These are phyloP conservation scores for Xiphophorus maculatus DNA, from an alignment of 2,113 vertebrate genomes.

Conservation along the genomic window DNA sequence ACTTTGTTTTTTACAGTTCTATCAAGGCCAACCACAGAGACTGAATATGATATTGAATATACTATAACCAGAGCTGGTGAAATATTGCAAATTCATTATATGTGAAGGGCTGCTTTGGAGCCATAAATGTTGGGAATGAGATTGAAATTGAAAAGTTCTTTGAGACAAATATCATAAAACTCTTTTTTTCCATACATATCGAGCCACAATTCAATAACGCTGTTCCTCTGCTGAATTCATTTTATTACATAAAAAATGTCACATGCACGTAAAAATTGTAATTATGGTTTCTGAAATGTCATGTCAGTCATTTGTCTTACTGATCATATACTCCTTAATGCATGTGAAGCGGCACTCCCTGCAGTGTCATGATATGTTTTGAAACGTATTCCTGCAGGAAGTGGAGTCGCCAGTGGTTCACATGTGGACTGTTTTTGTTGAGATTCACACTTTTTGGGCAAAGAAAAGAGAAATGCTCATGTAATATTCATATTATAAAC, in stretches of 20 bases:
- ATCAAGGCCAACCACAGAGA: constrained; percentile 59
- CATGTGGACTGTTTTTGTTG: background rate
- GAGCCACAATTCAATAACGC: constrained; percentile 55
- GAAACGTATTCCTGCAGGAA: constrained; percentile 13
- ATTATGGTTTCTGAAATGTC: constrained; percentile 67
- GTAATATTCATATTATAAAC: constrained; percentile 61
- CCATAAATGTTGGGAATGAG: constrained; percentile 77
- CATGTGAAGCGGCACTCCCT: background rate
- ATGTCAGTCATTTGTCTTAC: constrained; percentile 60
- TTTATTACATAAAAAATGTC: constrained; percentile 64
- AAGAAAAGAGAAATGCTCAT: constrained; percentile 40
- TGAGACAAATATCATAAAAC: constrained; percentile 74
- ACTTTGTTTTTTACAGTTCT: constrained; percentile 54
- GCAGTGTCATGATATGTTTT: constrained; percentile 10
- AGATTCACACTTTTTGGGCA: background rate
- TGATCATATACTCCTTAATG: constrained; percentile 37
- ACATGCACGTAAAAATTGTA: constrained; percentile 54
- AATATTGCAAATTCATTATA: constrained; percentile 76
- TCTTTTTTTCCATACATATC: constrained; percentile 55
- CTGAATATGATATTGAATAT: constrained; percentile 70
- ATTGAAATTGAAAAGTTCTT: constrained; percentile 79
- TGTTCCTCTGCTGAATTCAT: constrained; percentile 39
- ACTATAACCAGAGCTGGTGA: constrained; percentile 56
- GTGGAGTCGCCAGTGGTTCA: background rate
- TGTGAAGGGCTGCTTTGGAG: constrained; percentile 70